Base-by-base conservation (phyloP, 1,140 invertebrate species). In the Drosophila nannoptera region DNA sequence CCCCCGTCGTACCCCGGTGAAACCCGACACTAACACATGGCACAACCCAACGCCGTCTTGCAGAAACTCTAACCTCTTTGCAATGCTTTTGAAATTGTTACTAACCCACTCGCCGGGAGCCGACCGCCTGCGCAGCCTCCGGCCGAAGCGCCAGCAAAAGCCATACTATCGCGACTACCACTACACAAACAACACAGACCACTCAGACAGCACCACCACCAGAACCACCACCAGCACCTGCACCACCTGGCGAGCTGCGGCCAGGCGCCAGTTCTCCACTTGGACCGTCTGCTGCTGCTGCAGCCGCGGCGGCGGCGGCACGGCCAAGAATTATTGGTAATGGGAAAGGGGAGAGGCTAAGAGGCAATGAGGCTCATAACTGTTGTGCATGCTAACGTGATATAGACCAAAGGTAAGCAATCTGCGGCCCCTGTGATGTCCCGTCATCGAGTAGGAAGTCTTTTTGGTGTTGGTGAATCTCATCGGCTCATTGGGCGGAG, bases 41-140 rank as follows among this genome's bases (percentile, higher is more conserved):
- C 59, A 65, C 53, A 53, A 62, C 42, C 14, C 42, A 33, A 42
- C 52, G 43, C 55, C 65, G 69, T 70, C 60, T 88, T 87, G 71
- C 87, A 88, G 87, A 84, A 66, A 87, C 52, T 68, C 72, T 84
- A 84, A 86, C 77, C 73, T 61, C 43, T 53, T 88, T 78, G 80
- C 75, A 61, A 77, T 76, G 72, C 62, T 88, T 69, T 56, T 82
- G 77, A 88, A 88, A 88, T 69, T 88, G 77, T 87, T 88, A 88
- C 87, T 88, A 88, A 88, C 87, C 53, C 61, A 72, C 38, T 40
- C 74, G 80, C 77, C 80, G 62, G 75, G 78, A 65, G 40, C 55
- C 62, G 65, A 62, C 14, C 58, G 68, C 55, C 43, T 46, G 29
- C 59, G 48, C 59, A 55, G 38, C 46, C 33, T 36, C n/a, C 69